Evolutionary conservation across 2,797 vertebrate species (phyloP), one percentile per base, ranked within the genome.

Genomic region (Chelonia mydas): DNA sequence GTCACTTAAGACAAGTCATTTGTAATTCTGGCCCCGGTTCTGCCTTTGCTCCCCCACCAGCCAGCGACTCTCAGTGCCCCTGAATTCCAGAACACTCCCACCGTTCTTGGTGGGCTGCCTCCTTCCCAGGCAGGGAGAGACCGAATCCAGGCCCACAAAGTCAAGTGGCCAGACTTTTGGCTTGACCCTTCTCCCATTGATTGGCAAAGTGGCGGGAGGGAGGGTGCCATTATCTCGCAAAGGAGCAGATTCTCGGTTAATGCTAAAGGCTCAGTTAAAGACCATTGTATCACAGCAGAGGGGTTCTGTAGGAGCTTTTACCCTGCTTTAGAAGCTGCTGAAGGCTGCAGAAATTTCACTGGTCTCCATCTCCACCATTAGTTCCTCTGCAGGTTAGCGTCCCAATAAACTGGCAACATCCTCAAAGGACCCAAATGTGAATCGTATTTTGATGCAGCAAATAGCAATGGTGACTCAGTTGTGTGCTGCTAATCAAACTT

Each of bases 271-370:
- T 41, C n/a, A 72, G 21, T 72, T 72, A 41, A 10, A 68, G 61
- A 19, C 9, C 33, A 68, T 0, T 2, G 15, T 61, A 28, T 17
- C 47, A 0, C 31, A 2, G 80, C 59, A 23, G 13, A 51, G 16
- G 50, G 82, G 55, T n/a, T 87, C 59, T 0, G 41, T 57, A 83
- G 1, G 72, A 54, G 83, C 84, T 28, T 84, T 33, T 5, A 47
- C n/a, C 23, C 0, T 0, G 72, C 80, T 77, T 72, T 41, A 23
- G 23, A n/a, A 25, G 16, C 49, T 0, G 2, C 11, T 81, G n/a
- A 2, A 2, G 83, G 79, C 19, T 25, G 19, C 68, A 41, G 68
- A 21, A 12, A 41, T 41, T 23, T 72, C 68, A 11, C n/a, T 25
- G 11, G 2, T 47, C 37, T 57, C 15, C 0, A 0, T 10, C 53